A percentile compares a stretch with the other conserved stretches of the same genome.
Evolutionary conservation across 1,140 invertebrate species (phyloP).

Genomic region (Bombus vancouverensis): DNA sequence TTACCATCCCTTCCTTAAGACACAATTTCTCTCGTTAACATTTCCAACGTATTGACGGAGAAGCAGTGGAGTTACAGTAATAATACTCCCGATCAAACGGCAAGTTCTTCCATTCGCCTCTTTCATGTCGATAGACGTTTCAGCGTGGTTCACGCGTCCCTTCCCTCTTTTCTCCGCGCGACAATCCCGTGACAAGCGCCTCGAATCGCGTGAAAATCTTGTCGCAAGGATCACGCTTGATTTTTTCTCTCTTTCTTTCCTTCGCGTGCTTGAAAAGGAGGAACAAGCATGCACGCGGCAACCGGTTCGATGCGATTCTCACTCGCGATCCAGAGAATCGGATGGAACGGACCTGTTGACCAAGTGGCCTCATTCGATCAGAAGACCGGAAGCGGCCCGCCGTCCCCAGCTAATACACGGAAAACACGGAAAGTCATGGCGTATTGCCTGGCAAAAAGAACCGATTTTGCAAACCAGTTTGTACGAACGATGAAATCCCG

Average conservation of each 20-base stretch:
- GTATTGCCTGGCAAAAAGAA: slow-evolving; percentile 4
- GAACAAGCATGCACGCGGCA: slow-evolving; percentile 60
- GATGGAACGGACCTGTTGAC: slow-evolving; percentile 79
- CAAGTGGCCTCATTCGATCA: slow-evolving; percentile 80
- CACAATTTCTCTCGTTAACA: background rate
- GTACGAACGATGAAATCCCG: background rate
- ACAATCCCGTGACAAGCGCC: slow-evolving; percentile 12
- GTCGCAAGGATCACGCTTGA: slow-evolving; percentile 17
- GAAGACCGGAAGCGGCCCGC: slow-evolving; percentile 77
- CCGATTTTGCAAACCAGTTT: slow-evolving; percentile 39
- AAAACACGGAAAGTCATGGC: slow-evolving; percentile 56
- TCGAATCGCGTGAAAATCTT: slow-evolving; percentile 50
- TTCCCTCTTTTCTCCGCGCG: background rate
- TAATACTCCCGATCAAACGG: background rate
- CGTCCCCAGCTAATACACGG: slow-evolving; percentile 46
- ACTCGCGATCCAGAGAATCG: slow-evolving; percentile 79
- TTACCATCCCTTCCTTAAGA: background rate
- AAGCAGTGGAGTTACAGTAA: background rate
- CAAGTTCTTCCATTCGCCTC: too few species aligned
- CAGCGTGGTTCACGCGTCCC: background rate
- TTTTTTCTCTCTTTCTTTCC: background rate
- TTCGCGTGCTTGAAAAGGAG: background rate
- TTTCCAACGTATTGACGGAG: background rate
- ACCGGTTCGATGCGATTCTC: slow-evolving; percentile 80
- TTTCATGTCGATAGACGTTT: too few species aligned